These are phyloP conservation scores for Gallinago nigripennis DNA, from an alignment of 2,797 vertebrate genomes.

Conservation along the genomic window DNA sequence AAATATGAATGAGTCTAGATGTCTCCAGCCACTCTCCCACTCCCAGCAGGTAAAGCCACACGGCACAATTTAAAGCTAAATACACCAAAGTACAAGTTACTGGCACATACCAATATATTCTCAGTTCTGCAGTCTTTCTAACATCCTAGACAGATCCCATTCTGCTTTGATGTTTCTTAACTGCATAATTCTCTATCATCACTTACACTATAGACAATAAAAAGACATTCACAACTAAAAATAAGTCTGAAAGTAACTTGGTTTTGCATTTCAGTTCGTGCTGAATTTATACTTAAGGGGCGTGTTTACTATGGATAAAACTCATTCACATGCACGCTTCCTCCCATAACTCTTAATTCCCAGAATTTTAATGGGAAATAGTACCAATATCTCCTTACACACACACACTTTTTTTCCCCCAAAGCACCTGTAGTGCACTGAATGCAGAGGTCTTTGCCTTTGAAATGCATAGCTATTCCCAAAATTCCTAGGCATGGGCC, in stretches of 20 bases:
- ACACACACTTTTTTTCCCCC: neutral
- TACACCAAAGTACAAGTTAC: neutral
- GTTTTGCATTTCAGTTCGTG: neutral
- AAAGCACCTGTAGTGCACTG: neutral
- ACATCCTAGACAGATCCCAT: neutral
- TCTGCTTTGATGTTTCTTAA: neutral
- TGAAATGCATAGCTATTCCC: neutral
- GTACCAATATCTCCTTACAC: neutral
- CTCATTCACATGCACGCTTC: neutral
- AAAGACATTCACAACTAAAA: neutral
- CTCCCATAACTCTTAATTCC: neutral
- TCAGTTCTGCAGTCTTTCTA: neutral
- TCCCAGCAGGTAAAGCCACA: neutral
- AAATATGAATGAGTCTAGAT: neutral
- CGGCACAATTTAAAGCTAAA: neutral
- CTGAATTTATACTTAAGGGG: neutral
- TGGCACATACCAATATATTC: accelerated
- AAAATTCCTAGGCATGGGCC: neutral
- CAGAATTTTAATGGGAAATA: neutral
- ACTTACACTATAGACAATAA: neutral
- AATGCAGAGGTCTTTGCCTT: neutral
- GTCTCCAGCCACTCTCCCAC: neutral
- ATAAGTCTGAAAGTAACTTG: neutral
- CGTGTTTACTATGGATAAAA: neutral
- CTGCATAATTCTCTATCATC: neutral